phyloP scores from a whole-genome alignment of 2,888 invertebrate genomes.

The Chaetogeoica ovagalla region DNA sequence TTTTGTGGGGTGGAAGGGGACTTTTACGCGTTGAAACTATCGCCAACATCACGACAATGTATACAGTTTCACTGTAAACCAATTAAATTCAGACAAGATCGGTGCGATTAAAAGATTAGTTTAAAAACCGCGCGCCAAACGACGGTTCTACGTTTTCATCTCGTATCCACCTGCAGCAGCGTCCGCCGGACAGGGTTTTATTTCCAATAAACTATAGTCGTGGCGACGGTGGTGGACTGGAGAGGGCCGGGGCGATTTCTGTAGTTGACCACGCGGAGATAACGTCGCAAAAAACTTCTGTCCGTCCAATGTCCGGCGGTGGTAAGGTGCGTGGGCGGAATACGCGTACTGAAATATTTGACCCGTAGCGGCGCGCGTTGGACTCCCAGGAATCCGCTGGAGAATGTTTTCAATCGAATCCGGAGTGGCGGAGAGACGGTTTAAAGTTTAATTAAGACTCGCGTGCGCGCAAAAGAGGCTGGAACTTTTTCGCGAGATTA shows the following conservation, averaged over 20 bases:
- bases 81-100: slow-evolving; percentile 35
- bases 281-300: slow-evolving; percentile 22
- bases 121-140: not conserved
- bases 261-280: not conserved
- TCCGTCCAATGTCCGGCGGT: slow-evolving; percentile 21
- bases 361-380: slow-evolving; percentile 21
- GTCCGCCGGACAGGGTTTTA: slow-evolving; percentile 1
- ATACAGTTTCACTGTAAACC: slow-evolving; percentile 20
- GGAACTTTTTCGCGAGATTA: slow-evolving; percentile 43
- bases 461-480: slow-evolving; percentile 10
- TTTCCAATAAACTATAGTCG: slow-evolving; percentile 17
- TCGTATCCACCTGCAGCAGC: not conserved
- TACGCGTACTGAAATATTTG: slow-evolving; percentile 35
- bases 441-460: slow-evolving; percentile 51
- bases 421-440: slow-evolving; percentile 27
- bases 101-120: slow-evolving; percentile 45
- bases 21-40: slow-evolving; percentile 10
- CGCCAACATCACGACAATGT: not conserved
- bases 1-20: not conserved
- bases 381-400: slow-evolving; percentile 27
- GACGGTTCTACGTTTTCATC: slow-evolving; percentile 25
- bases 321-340: not conserved
- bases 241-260: not conserved
- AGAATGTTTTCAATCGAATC: slow-evolving; percentile 45
- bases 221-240: not conserved